A percentile compares a stretch with the other conserved stretches of the same genome.
Evolutionary conservation across 2,888 invertebrate species (phyloP).

Genomic region (Latrodectus elegans): DNA sequence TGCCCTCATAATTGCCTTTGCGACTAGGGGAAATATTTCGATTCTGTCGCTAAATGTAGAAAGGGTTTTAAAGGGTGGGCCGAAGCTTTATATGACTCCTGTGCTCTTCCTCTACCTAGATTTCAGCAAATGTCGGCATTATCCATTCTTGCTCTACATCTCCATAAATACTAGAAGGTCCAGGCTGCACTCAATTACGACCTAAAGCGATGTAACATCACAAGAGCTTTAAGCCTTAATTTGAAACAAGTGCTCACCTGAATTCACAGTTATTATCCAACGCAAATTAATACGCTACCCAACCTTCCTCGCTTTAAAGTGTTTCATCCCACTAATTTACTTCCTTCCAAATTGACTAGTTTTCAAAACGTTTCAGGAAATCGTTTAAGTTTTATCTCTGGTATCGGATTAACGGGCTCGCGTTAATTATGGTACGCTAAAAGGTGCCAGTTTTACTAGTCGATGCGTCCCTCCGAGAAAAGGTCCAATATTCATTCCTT

Average conservation of each 20-base stretch:
- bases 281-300: constrained; percentile 44
- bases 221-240: constrained; percentile 48
- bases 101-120: not conserved
- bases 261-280: constrained; percentile 38
- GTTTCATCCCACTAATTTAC: constrained; percentile 30
- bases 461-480: not conserved
- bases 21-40: constrained; percentile 41
- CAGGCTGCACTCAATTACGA: constrained; percentile 39
- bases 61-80: constrained; percentile 3
- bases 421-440: constrained; percentile 33
- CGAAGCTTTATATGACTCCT: constrained; percentile 20
- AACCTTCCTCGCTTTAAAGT: not conserved
- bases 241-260: constrained; percentile 49
- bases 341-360: constrained; percentile 27
- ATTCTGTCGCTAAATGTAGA: constrained; percentile 28
- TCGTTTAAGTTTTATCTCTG: constrained; percentile 45
- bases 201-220: not conserved
- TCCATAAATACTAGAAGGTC: constrained; percentile 10
- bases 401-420: constrained; percentile 23
- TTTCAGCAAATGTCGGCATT: not conserved
- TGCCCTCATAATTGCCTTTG: constrained; percentile 25
- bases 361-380: not conserved
- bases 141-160: not conserved
- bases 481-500: not conserved
- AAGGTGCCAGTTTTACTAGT: constrained; percentile 3